These are phyloP conservation scores for Coleophora deauratella DNA, from an alignment of 2,888 invertebrate species.

Conservation along the genomic window DNA sequence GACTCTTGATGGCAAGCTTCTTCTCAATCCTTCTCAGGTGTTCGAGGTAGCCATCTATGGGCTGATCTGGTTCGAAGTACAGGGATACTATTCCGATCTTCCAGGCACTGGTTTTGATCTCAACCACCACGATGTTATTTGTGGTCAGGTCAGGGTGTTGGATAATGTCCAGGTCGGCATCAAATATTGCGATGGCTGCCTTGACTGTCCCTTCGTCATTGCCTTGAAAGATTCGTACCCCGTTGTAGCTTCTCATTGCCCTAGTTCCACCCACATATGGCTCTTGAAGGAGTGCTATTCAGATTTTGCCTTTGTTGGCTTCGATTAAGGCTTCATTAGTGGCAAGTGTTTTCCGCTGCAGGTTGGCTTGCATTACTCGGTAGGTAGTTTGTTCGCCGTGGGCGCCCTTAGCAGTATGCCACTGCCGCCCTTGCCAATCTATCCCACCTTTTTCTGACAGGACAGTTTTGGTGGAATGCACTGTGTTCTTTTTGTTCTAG, in stretches of 20 bases:
- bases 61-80: conserved; percentile 14
- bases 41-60: conserved; percentile 7
- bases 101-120: conserved; percentile 11
- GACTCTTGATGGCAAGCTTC: not conserved
- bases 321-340: too few relatives aligned
- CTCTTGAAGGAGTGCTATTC: conserved; percentile 1
- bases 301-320: too few relatives aligned
- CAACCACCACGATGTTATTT: conserved; percentile 15
- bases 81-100: conserved; percentile 10
- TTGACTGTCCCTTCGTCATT: conserved; percentile 8
- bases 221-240: too few relatives aligned
- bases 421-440: not conserved
- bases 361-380: too few relatives aligned
- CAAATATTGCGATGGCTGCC: conserved; percentile 11
- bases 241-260: too few relatives aligned
- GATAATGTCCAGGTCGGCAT: conserved; percentile 3
- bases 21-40: conserved; percentile 1
- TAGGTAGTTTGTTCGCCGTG: too few relatives aligned
- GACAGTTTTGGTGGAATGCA: not conserved
- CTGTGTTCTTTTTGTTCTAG: not conserved
- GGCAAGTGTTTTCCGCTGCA: too few relatives aligned
- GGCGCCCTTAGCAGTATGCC: not conserved
- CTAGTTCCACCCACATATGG: too few relatives aligned
- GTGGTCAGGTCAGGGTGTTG: conserved; percentile 10
- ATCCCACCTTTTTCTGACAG: not conserved